Evolutionary conservation across 2,888 invertebrate genomes (phyloP), one percentile per base, ranked within the genome.

Genomic region (Cryptus viduatorius): DNA sequence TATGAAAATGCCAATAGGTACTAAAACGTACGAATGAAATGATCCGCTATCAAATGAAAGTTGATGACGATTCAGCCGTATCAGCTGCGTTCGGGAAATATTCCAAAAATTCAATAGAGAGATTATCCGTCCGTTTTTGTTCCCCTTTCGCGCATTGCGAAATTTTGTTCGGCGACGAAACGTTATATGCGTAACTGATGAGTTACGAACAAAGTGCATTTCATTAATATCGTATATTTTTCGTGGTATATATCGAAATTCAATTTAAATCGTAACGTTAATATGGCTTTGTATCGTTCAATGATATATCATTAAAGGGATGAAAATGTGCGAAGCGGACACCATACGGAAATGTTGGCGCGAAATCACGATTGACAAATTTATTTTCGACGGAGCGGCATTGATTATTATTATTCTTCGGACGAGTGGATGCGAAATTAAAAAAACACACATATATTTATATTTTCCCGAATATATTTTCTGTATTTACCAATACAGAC

Each of bases 211-310:
- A 76, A 73, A 65, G 37, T 65, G 65, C 50, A 76, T 76, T 77
- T 53, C 31, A 59, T 61, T 68, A 31, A 72, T n/a, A 14, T 59
- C 65, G 48, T 48, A 76, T 76, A 79, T 72, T 72, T 61, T 42
- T 31, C 14, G 48, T 42, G 50, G 42, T 71, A 71, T 79, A 83
- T 75, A 83, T 71, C 46, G 46, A 73, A 69, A 68, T 73, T 53
- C 44, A 73, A 79, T 78, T 50, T 68, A 44, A 44, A 81, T 65
- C 64, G 61, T 24, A 42, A 29, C 19, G 61, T 76, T 53, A 50
- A 77, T 76, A 65, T 42, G 24, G n/a, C 29, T 46, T 4, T 5
- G 16, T 2, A n/a, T 37, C 29, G 29, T 7, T 31, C 59, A 44
- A 65, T 50, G 16, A 77, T 64, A 72, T 67, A 67, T 72, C 72